These are phyloP conservation scores for Anadara kagoshimensis DNA, from an alignment of 1,140 invertebrate species.

Conservation along the genomic window DNA sequence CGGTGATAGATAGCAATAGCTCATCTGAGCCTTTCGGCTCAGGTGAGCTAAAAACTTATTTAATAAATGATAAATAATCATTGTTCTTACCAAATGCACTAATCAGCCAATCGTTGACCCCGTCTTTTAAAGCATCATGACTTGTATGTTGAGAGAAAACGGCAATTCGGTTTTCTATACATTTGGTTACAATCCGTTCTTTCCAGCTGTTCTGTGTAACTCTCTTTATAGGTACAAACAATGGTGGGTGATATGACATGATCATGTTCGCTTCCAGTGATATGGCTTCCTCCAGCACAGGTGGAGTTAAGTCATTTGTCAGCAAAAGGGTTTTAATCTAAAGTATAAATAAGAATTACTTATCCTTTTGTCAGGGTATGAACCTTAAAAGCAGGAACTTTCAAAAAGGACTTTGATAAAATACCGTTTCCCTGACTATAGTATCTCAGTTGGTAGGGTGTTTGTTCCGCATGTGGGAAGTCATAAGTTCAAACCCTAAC, in stretches of 20 bases:
- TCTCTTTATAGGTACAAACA: slow-evolving; percentile 89
- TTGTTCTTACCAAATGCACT: slow-evolving; percentile 80
- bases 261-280: slow-evolving; percentile 83
- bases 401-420: no score
- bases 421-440: no score
- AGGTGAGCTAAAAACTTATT: no score
- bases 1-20: no score
- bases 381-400: no score
- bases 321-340: slow-evolving; percentile 80
- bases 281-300: slow-evolving; percentile 90
- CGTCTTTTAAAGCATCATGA: slow-evolving; percentile 87
- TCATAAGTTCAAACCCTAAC: no score
- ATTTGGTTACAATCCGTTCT: slow-evolving; percentile 87
- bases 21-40: no score
- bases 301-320: slow-evolving; percentile 93
- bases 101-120: slow-evolving; percentile 95
- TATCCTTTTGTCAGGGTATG: no score
- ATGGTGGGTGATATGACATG: slow-evolving; percentile 96
- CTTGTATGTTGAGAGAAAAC: slow-evolving; percentile 95
- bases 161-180: slow-evolving; percentile 89
- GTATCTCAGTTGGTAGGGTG: no score
- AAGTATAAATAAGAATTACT: not conserved
- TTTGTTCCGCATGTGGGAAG: no score
- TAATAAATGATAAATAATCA: no score
- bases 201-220: slow-evolving; percentile 83